Evolutionary conservation across 2,888 invertebrate genomes (phyloP).

Genomic region (Stenchaetothrips biformis): DNA sequence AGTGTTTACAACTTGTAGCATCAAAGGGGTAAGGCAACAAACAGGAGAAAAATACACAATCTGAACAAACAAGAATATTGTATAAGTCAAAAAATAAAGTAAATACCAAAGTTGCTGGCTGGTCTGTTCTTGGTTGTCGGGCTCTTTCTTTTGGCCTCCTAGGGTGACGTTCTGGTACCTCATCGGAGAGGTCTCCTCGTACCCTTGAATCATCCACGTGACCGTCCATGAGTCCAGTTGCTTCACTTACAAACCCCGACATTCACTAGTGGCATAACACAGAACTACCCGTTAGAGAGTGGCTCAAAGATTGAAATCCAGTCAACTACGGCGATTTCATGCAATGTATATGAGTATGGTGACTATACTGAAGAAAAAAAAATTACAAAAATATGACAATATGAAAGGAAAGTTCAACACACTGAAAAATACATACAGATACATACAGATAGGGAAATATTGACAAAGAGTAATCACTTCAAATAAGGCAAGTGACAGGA

Average conservation of each 20-base stretch:
- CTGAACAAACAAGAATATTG: neutral
- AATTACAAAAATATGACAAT: neutral
- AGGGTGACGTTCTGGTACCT: neutral
- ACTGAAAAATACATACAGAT: neutral
- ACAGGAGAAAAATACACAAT: neutral
- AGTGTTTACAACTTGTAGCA: too few relatives aligned
- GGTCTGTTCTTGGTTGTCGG: neutral
- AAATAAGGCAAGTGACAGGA: neutral
- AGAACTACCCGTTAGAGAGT: neutral
- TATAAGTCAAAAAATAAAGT: neutral
- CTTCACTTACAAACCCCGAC: neutral
- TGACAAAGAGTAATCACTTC: too few relatives aligned
- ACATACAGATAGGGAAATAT: too few relatives aligned
- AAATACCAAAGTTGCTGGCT: neutral
- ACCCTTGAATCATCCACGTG: neutral
- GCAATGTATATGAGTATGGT: neutral
- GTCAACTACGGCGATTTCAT: neutral
- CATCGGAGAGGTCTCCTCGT: neutral
- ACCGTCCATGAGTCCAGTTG: neutral
- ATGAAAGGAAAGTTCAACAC: neutral
- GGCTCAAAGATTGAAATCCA: neutral
- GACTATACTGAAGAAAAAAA: neutral
- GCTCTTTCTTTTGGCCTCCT: neutral
- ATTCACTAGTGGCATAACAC: neutral
- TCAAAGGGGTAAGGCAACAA: neutral